Evolutionary conservation across 2,888 invertebrate genomes (phyloP).

Genomic region (Syritta pipiens): DNA sequence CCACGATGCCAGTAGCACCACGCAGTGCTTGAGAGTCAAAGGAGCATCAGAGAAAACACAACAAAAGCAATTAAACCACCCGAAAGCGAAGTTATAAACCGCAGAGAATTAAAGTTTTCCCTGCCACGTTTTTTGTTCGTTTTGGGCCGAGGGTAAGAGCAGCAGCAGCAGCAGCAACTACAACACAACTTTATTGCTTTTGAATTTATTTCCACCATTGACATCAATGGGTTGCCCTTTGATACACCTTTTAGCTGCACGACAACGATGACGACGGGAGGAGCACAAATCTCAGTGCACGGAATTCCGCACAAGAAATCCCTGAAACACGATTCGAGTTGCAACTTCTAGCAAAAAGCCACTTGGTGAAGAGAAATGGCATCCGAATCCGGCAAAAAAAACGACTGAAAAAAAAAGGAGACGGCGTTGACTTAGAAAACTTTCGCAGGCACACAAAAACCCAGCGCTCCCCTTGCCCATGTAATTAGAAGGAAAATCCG

Average conservation of each 20-base stretch:
- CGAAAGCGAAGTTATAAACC: constrained; percentile 68
- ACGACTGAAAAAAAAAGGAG: not conserved
- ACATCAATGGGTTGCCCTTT: constrained; percentile 66
- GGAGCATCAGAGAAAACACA: constrained; percentile 61
- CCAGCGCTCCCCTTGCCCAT: constrained; percentile 40
- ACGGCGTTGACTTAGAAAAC: constrained; percentile 37
- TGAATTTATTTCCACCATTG: constrained; percentile 67
- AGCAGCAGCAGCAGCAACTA: not conserved
- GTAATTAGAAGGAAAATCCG: constrained; percentile 63
- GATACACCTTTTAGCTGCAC: constrained; percentile 65
- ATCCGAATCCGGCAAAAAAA: not conserved
- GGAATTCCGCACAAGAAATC: constrained; percentile 61
- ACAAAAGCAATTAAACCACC: constrained; percentile 69
- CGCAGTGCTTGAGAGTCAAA: no score
- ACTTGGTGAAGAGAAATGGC: constrained; percentile 28
- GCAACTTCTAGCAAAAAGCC: constrained; percentile 53
- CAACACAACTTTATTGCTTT: constrained; percentile 64
- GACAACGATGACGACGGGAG: constrained; percentile 2
- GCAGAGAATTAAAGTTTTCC: constrained; percentile 63
- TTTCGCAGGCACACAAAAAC: no score
- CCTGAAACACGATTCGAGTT: constrained; percentile 63
- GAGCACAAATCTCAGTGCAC: constrained; percentile 46
- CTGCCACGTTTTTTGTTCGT: not conserved
- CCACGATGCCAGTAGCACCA: constrained; percentile 1
- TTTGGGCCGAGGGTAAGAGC: not conserved